A percentile compares a stretch with the other conserved stretches of the same genome.
phyloP scores from a whole-genome alignment of 2,888 invertebrate genomes.

The Cristatella mucedo region DNA sequence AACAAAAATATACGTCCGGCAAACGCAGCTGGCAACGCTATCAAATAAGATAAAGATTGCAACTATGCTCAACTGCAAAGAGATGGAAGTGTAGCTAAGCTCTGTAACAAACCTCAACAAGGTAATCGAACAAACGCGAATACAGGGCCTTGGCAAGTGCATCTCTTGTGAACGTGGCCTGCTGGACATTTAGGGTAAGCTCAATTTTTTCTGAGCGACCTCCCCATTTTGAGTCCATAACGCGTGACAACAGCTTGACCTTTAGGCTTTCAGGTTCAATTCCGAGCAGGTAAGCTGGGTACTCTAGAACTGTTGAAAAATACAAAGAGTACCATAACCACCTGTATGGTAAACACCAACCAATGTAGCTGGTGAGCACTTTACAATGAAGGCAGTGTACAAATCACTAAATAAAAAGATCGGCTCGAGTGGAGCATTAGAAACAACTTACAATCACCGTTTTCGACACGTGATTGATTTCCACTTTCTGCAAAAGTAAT shows the following conservation, averaged over 20 bases:
- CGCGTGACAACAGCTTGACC: constrained; percentile 47
- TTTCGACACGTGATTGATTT: constrained; percentile 45
- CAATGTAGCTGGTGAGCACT: too few species aligned
- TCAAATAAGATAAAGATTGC: background rate
- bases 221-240: constrained; percentile 54
- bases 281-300: constrained; percentile 48
- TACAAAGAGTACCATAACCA: background rate
- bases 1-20: background rate
- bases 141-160: constrained; percentile 52
- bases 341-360: background rate
- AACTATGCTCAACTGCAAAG: background rate
- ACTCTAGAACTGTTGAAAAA: constrained; percentile 44
- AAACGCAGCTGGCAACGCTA: background rate
- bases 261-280: constrained; percentile 44
- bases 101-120: constrained; percentile 40
- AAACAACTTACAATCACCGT: constrained; percentile 44
- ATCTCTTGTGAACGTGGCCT: constrained; percentile 49
- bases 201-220: constrained; percentile 49
- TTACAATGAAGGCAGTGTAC: background rate
- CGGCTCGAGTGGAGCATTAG: too few species aligned
- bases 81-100: background rate
- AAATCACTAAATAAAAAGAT: too few species aligned
- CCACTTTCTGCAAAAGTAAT: constrained; percentile 45
- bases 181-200: constrained; percentile 49
- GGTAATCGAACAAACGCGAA: constrained; percentile 48